Conservation (phyloP, 2,888 invertebrate genomes). For the Lingula anatina region DNA sequence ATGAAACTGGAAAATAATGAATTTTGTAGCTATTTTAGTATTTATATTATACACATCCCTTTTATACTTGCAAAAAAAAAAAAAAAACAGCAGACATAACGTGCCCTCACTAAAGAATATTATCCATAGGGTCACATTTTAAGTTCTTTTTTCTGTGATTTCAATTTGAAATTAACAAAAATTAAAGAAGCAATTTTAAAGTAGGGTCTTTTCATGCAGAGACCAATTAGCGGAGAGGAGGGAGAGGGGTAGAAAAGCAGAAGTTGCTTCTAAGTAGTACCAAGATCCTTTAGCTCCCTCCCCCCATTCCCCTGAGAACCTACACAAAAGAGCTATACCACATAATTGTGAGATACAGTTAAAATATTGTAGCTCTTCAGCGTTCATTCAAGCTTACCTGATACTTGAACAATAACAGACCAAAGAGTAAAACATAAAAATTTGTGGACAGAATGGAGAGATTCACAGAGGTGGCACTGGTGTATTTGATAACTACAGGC, state of each 20-base stretch:
- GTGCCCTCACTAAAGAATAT: no score
- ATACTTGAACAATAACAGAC: conserved; percentile 74
- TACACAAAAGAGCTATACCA: no score
- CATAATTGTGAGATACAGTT: no score
- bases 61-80: no score
- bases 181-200: not conserved
- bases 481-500: conserved; percentile 69
- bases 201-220: not conserved
- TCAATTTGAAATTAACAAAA: conserved; percentile 12
- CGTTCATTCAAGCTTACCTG: conserved; percentile 59
- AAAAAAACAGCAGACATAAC: no score
- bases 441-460: conserved; percentile 76
- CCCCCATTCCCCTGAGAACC: no score
- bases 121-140: no score
- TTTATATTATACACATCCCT: no score
- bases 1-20: conserved; percentile 79
- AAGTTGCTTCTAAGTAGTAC: not conserved
- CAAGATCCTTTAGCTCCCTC: not conserved
- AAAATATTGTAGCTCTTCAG: no score
- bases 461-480: conserved; percentile 78
- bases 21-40: no score
- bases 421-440: conserved; percentile 76
- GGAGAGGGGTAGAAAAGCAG: not conserved
- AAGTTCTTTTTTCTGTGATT: no score
- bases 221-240: not conserved